These are phyloP conservation scores for Diachasmimorpha longicaudata DNA, from an alignment of 1,140 invertebrate species.

Conservation along the genomic window DNA sequence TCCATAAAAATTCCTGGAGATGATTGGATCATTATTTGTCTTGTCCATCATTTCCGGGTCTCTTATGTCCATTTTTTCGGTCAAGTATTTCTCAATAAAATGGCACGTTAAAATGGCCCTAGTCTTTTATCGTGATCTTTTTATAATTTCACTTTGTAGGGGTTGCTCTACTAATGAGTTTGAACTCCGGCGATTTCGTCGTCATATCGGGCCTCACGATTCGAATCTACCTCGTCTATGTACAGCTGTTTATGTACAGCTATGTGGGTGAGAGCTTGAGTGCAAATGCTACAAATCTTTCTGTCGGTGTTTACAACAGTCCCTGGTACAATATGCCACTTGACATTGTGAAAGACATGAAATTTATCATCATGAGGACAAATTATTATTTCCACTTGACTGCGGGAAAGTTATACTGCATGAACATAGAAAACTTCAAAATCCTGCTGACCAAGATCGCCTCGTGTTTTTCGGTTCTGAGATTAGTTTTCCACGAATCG, in stretches of 20 bases:
- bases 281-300: not conserved
- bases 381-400: constrained; percentile 22
- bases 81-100: too few species aligned
- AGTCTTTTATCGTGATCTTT: too few species aligned
- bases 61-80: too few species aligned
- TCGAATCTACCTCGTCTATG: constrained; percentile 19
- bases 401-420: constrained; percentile 23
- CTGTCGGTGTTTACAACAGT: constrained; percentile 6
- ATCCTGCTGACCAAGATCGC: constrained; percentile 22
- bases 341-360: constrained; percentile 9
- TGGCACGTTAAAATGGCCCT: too few species aligned
- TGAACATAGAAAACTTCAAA: constrained; percentile 26
- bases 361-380: constrained; percentile 22
- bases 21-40: too few species aligned
- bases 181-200: not conserved
- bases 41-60: too few species aligned
- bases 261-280: constrained; percentile 23
- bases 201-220: not conserved
- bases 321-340: constrained; percentile 20
- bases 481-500: constrained; percentile 17
- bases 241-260: constrained; percentile 28
- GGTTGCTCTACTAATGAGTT: constrained; percentile 4
- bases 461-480: constrained; percentile 27
- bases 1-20: too few species aligned
- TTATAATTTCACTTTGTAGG: not conserved